These are phyloP conservation scores for Distichodus sexfasciatus DNA, from an alignment of 2,797 vertebrate species.

Conservation along the genomic window DNA sequence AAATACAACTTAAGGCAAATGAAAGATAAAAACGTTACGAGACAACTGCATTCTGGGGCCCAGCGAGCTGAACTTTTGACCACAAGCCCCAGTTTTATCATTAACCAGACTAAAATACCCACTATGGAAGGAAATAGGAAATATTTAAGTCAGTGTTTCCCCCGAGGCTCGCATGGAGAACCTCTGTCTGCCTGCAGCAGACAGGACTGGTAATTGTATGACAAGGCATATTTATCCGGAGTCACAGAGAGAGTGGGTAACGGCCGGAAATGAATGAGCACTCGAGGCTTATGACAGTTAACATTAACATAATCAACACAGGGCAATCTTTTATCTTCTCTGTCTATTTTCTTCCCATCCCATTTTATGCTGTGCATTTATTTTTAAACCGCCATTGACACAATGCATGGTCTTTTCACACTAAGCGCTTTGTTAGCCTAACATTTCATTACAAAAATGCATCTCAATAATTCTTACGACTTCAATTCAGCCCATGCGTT, in stretches of 20 bases:
- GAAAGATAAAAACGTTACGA: no score
- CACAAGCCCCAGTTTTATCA: conserved; percentile 29
- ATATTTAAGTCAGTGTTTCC: conserved; percentile 43
- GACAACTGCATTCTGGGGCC: not conserved
- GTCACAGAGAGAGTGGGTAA: conserved; percentile 33
- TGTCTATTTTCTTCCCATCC: not conserved
- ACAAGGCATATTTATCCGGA: conserved; percentile 55
- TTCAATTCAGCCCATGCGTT: not conserved
- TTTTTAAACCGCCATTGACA: not conserved
- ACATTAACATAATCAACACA: conserved; percentile 9
- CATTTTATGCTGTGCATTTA: not conserved
- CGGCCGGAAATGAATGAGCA: conserved; percentile 55
- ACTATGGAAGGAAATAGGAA: conserved; percentile 21
- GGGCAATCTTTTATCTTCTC: not conserved
- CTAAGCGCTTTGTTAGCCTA: not conserved
- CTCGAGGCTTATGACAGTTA: conserved; percentile 36
- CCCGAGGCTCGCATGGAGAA: conserved; percentile 48
- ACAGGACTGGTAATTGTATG: conserved; percentile 56
- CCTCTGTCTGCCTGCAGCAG: conserved; percentile 44
- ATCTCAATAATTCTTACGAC: not conserved
- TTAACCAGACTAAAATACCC: conserved; percentile 16
- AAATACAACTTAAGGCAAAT: no score
- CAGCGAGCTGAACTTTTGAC: not conserved
- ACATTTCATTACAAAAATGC: not conserved
- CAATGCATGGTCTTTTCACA: not conserved